phyloP scores from a whole-genome alignment of 2,113 vertebrate species.

The Podarcis muralis region DNA sequence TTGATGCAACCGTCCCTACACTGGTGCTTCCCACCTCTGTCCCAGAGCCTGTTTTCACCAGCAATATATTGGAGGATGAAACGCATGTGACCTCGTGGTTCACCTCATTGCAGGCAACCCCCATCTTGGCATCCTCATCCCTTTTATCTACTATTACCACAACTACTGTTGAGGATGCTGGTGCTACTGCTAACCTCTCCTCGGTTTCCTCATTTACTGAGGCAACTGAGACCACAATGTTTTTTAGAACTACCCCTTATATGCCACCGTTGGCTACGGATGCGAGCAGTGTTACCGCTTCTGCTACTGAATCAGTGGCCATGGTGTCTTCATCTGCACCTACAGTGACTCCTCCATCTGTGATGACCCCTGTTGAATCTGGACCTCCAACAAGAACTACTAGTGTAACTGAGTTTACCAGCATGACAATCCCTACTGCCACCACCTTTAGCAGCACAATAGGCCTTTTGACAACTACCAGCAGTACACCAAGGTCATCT shows the following conservation, averaged over 20 bases:
- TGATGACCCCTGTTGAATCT: constrained; percentile 40
- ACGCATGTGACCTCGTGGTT: constrained; percentile 49
- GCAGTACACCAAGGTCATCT: neutral
- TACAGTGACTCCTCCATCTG: constrained; percentile 42
- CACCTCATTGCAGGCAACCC: constrained; percentile 44
- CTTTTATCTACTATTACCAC: constrained; percentile 8
- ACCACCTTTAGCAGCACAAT: neutral
- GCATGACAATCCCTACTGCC: neutral
- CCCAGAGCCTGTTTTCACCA: constrained; percentile 44
- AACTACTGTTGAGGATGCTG: constrained; percentile 28
- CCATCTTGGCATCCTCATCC: constrained; percentile 58
- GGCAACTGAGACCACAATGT: constrained; percentile 20
- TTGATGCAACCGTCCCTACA: constrained; percentile 19
- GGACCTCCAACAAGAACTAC: constrained; percentile 58
- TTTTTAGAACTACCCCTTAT: constrained; percentile 14
- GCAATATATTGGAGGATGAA: constrained; percentile 43
- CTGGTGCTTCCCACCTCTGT: constrained; percentile 46
- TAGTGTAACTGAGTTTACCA: constrained; percentile 25
- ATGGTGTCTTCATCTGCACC: constrained; percentile 21
- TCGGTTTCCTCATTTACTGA: constrained; percentile 59
- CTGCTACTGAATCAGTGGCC: constrained; percentile 29
- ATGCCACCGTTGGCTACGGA: rapidly evolving
- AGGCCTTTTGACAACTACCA: neutral
- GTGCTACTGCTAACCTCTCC: constrained; percentile 17
- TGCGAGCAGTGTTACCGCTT: neutral